Percentiles rank a stretch among this genome's conserved stretches.
These are phyloP conservation scores for Amphilophus citrinellus DNA, from an alignment of 2,113 vertebrate species.

Conservation along the genomic window DNA sequence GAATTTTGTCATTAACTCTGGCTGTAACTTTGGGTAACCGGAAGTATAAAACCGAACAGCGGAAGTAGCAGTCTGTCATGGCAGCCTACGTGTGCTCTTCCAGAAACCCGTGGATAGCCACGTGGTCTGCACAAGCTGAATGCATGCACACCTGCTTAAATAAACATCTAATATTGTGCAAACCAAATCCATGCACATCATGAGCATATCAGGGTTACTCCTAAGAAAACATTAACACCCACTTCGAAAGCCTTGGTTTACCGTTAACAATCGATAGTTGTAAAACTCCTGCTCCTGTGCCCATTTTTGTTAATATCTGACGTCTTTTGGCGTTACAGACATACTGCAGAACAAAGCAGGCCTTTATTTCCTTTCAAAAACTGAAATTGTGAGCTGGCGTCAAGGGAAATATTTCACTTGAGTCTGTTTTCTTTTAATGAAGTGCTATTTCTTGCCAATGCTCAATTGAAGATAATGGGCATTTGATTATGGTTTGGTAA, in stretches of 20 bases:
- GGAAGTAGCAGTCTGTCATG: too few species aligned
- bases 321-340: not conserved
- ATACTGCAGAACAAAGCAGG: constrained; percentile 12
- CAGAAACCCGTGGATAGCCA: too few species aligned
- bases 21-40: too few species aligned
- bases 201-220: not conserved
- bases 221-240: not conserved
- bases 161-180: not conserved
- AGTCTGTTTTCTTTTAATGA: constrained; percentile 32
- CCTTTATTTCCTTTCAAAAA: constrained; percentile 20
- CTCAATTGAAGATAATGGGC: constrained; percentile 39
- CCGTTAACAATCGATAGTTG: not conserved
- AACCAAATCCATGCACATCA: not conserved
- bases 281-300: not conserved
- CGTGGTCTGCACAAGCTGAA: not conserved
- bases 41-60: too few species aligned
- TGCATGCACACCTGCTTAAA: not conserved
- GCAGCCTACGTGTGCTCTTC: too few species aligned
- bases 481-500: constrained; percentile 57
- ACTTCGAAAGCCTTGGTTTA: not conserved
- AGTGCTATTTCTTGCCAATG: constrained; percentile 19
- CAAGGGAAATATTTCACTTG: constrained; percentile 6
- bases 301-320: not conserved
- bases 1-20: too few species aligned
- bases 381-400: not conserved